Evolutionary conservation across 2,888 invertebrate species (phyloP), one percentile per base, ranked within the genome.

Genomic region (Patella depressa): DNA sequence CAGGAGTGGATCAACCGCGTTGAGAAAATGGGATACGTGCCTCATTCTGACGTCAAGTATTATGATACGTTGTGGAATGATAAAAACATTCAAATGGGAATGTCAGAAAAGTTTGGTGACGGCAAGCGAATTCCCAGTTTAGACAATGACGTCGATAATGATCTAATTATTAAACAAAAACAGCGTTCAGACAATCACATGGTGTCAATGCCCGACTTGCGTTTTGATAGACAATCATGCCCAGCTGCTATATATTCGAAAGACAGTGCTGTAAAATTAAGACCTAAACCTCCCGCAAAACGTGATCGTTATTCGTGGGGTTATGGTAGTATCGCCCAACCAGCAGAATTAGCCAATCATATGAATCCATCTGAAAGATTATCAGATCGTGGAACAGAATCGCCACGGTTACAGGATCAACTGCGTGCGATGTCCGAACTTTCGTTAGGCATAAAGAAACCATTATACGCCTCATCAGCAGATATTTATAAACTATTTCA

Each of bases 401-500:
- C 80, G 11, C 82, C 82, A 14, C 65, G 73, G 12, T 73, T 82
- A 5, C 78, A 82, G 53, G 76, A 78, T 45, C 82, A 82, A 69
- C 77, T 83, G 57, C 76, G 81, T 7, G 83, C 81, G 29, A 78
- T 79, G 24, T 83, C 83, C 15, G 80, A 83, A 74, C 73, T 85
- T 59, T 84, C 86, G 14, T 77, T 86, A 7, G 84, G 85, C 71
- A 83, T 80, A 45, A 85, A 83, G 72, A 80, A 85, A 79, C 85
- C 87, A 78, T 82, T 85, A 74, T 88, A 87, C 78, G 88, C 88
- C 69, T 86, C 87, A 78, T 88, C 88, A 12, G 84, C 84, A 19
- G 88, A 88, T 79, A 88, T 88, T 77, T 83, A 87, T 74, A 86
- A 86, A 81, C 83, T 88, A n/a, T 88, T 88, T 78, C 85, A 85